A percentile compares a stretch with the other conserved stretches of the same genome.
Conservation (phyloP, 2,797 vertebrate genomes). For the Paedocypris micromegethes region DNA sequence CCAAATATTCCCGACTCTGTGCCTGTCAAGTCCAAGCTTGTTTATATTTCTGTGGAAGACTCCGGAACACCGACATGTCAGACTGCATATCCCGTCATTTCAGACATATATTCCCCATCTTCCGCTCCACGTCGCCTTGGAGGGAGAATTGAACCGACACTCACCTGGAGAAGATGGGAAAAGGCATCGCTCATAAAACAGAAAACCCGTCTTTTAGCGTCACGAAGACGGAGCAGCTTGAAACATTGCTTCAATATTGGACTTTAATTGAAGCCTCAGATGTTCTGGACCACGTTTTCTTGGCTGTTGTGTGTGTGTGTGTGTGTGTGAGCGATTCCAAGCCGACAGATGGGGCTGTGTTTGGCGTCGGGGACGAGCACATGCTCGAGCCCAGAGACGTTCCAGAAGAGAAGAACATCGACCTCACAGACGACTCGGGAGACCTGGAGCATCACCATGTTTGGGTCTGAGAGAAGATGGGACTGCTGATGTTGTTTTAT, state of each 20-base stretch:
- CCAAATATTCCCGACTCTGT: conserved; percentile 5
- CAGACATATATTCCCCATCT: conserved; percentile 3
- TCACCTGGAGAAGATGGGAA: background rate
- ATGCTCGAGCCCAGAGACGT: no score
- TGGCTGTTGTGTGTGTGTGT: background rate
- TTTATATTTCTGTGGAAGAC: conserved; percentile 9
- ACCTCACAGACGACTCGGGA: no score
- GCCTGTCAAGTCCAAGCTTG: conserved; percentile 1
- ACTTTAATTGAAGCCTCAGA: background rate
- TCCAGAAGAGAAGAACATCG: no score
- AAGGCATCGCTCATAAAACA: background rate
- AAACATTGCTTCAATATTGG: background rate
- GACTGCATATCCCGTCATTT: conserved; percentile 22
- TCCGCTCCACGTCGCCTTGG: background rate
- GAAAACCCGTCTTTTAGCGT: background rate
- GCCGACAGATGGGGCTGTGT: conserved; percentile 4
- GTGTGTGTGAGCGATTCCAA: background rate
- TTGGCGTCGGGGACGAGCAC: no score
- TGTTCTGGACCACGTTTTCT: background rate
- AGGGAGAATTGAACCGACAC: conserved; percentile 3
- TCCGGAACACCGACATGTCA: conserved; percentile 22
- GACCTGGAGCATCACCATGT: no score
- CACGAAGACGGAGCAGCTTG: background rate
- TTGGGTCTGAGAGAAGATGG: no score
- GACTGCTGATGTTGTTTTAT: no score